Conservation (phyloP, 2,888 invertebrate species). For the Ceriagrion tenellum region DNA sequence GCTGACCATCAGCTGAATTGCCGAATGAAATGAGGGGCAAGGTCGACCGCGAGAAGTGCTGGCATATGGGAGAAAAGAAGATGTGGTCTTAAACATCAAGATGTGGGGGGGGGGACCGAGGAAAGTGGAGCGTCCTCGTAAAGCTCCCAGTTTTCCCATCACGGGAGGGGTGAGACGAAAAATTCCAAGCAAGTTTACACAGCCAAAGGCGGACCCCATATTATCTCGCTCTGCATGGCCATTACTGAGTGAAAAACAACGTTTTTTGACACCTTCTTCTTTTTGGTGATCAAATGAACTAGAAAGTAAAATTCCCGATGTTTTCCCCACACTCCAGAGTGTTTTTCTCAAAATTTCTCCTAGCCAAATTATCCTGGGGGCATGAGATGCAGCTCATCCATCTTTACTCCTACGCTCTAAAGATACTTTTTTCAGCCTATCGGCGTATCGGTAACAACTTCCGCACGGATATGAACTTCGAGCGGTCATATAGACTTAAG, state of each 20-base stretch:
- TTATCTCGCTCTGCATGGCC: background rate
- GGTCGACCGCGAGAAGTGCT: background rate
- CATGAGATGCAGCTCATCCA: no score
- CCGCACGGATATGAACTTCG: no score
- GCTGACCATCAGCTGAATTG: background rate
- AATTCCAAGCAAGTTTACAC: background rate
- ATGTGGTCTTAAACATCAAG: background rate
- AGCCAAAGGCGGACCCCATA: background rate
- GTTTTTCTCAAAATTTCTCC: background rate
- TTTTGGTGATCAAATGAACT: no score
- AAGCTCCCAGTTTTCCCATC: background rate
- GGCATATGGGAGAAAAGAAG: background rate
- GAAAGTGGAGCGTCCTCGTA: slow-evolving; percentile 16
- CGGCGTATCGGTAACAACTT: no score
- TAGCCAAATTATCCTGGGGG: no score
- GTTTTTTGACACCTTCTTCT: background rate
- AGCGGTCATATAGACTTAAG: no score
- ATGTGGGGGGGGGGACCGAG: background rate
- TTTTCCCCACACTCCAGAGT: background rate
- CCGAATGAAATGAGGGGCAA: slow-evolving; percentile 3
- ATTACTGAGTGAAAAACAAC: background rate
- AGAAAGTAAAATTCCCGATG: background rate
- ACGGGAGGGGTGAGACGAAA: background rate
- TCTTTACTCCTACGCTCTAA: no score
- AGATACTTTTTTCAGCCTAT: no score